These are phyloP conservation scores for Nanorana parkeri DNA, from an alignment of 2,113 vertebrate genomes.

Conservation along the genomic window DNA sequence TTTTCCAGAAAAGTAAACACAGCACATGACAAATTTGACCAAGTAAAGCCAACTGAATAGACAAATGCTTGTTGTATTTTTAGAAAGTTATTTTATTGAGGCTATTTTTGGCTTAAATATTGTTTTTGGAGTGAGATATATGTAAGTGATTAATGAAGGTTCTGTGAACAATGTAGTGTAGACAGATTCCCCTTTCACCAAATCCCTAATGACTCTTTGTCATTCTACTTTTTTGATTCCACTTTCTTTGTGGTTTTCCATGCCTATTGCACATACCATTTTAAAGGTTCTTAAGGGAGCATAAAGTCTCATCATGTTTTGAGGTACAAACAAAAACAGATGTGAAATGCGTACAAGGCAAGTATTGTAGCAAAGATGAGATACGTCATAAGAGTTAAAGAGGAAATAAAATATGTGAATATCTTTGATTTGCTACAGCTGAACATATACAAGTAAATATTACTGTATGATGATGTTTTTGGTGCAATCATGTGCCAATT, in stretches of 20 bases:
- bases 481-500: no score
- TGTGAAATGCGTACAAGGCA: not conserved
- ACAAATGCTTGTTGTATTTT: conserved; percentile 53
- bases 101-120: conserved; percentile 46
- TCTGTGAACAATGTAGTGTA: conserved; percentile 53
- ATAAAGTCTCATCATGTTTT: not conserved
- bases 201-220: conserved; percentile 56
- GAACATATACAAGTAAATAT: no score
- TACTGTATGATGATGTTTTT: no score
- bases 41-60: conserved; percentile 14
- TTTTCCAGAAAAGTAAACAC: conserved; percentile 27
- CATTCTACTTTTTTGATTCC: conserved; percentile 12
- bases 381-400: no score
- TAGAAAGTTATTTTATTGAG: conserved; percentile 60
- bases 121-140: conserved; percentile 60
- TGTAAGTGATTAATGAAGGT: conserved; percentile 53
- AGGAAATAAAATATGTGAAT: not conserved
- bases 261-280: not conserved
- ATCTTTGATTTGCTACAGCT: no score
- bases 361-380: not conserved
- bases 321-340: conserved; percentile 6
- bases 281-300: not conserved
- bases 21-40: conserved; percentile 28
- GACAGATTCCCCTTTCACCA: conserved; percentile 59
- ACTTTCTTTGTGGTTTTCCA: not conserved